A percentile compares a stretch with the other conserved stretches of the same genome.
phyloP scores from a whole-genome alignment of 2,797 vertebrate species.

The Sebastes flavidus region DNA sequence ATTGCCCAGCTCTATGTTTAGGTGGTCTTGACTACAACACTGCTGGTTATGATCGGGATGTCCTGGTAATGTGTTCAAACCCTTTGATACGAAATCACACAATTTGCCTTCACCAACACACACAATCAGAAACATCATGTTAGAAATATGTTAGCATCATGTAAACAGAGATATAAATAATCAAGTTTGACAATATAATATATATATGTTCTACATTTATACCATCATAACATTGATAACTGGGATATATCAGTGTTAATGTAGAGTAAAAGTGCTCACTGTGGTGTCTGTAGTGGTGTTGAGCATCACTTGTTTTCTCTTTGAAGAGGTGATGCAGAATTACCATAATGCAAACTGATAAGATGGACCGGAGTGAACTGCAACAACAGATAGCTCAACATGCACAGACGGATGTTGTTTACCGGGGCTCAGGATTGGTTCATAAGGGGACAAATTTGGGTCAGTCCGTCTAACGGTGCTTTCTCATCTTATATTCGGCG shows the following conservation, averaged over 20 bases:
- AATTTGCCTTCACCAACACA: neutral
- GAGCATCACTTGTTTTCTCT: neutral
- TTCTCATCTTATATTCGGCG: slow-evolving; percentile 32
- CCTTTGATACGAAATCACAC: neutral
- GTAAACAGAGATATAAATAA: neutral
- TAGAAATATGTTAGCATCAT: neutral
- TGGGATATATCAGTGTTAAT: neutral
- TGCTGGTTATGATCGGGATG: neutral
- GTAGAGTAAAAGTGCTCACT: neutral
- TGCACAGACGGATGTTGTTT: slow-evolving; percentile 1
- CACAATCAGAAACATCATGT: neutral
- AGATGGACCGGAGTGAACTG: neutral
- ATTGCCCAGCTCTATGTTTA: too few species aligned
- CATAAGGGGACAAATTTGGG: slow-evolving; percentile 28
- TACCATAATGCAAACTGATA: neutral
- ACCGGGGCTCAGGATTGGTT: neutral
- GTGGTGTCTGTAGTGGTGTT: neutral
- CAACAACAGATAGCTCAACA: neutral
- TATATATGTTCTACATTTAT: neutral
- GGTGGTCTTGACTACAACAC: too few species aligned
- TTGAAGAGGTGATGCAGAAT: neutral
- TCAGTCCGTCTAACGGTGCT: slow-evolving; percentile 17
- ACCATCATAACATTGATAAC: neutral
- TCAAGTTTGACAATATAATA: neutral
- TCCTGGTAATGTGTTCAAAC: too few species aligned